Percentiles rank a stretch among this genome's conserved stretches.
Conservation (phyloP, 2,113 vertebrate genomes). For the Athene noctua region DNA sequence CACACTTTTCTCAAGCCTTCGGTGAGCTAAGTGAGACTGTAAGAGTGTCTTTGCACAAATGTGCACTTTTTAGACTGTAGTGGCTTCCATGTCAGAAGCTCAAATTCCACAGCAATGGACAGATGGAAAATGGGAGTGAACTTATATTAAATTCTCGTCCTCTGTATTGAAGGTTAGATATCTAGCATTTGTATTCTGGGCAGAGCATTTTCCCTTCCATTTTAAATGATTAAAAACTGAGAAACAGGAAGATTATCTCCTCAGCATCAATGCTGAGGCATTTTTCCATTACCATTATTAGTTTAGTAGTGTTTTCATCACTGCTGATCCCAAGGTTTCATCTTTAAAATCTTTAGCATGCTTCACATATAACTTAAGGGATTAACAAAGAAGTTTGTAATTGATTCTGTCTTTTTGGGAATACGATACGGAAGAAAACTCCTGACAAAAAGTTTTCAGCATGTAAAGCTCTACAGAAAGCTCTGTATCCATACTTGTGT, state of each 20-base stretch:
- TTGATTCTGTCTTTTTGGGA: conserved; percentile 58
- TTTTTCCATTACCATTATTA: conserved; percentile 44
- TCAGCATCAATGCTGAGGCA: conserved; percentile 10
- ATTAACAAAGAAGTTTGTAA: conserved; percentile 67
- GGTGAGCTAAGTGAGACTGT: background rate
- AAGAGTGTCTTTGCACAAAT: background rate
- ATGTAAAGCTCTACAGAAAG: background rate
- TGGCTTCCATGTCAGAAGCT: background rate
- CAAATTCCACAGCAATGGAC: background rate
- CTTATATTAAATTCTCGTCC: background rate
- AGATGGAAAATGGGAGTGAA: background rate
- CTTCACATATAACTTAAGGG: conserved; percentile 58
- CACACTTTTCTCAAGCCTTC: background rate
- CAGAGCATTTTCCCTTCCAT: background rate
- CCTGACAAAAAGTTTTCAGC: background rate
- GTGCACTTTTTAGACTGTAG: background rate
- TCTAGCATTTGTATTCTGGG: conserved; percentile 38
- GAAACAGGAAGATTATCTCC: conserved; percentile 25
- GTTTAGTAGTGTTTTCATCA: conserved; percentile 56
- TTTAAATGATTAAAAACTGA: conserved; percentile 56
- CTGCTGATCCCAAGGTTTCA: conserved; percentile 46
- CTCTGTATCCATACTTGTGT: background rate
- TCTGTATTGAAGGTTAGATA: background rate
- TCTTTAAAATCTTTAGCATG: conserved; percentile 55
- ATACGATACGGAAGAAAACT: conserved; percentile 36